These are phyloP conservation scores for Drosophila ercepeae DNA, from an alignment of 1,140 invertebrate species.

Conservation along the genomic window DNA sequence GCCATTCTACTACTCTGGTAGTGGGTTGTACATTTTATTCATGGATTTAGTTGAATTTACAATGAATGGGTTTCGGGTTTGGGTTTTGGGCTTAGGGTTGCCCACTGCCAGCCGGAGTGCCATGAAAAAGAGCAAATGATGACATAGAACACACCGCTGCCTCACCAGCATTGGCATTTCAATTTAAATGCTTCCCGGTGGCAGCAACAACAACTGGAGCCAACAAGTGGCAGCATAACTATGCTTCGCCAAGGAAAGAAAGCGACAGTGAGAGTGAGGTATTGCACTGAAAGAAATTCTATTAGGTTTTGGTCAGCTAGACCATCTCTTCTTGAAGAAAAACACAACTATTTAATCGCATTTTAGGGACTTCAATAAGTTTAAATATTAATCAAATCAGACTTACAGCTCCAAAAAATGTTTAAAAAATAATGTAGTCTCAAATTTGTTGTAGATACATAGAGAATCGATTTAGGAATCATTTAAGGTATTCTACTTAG, in stretches of 20 bases:
- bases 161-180: conserved; percentile 54
- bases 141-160: conserved; percentile 55
- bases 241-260: conserved; percentile 35
- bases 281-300: background rate
- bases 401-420: too few relatives aligned
- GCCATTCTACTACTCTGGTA: background rate
- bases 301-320: background rate
- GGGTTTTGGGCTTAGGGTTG: conserved; percentile 53
- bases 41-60: conserved; percentile 82
- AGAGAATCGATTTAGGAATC: too few relatives aligned
- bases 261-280: background rate
- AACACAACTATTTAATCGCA: too few relatives aligned
- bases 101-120: conserved; percentile 45
- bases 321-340: too few relatives aligned
- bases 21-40: conserved; percentile 72
- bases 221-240: conserved; percentile 74
- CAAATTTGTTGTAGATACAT: too few relatives aligned
- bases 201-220: conserved; percentile 30
- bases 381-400: background rate
- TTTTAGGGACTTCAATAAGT: background rate
- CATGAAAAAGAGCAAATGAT: conserved; percentile 76
- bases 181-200: conserved; percentile 68
- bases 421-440: too few relatives aligned
- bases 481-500: too few relatives aligned
- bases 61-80: conserved; percentile 63